A percentile compares a stretch with the other conserved stretches of the same genome.
Conservation (phyloP, 2,113 vertebrate genomes). For the Myanophis thanlyinensis region DNA sequence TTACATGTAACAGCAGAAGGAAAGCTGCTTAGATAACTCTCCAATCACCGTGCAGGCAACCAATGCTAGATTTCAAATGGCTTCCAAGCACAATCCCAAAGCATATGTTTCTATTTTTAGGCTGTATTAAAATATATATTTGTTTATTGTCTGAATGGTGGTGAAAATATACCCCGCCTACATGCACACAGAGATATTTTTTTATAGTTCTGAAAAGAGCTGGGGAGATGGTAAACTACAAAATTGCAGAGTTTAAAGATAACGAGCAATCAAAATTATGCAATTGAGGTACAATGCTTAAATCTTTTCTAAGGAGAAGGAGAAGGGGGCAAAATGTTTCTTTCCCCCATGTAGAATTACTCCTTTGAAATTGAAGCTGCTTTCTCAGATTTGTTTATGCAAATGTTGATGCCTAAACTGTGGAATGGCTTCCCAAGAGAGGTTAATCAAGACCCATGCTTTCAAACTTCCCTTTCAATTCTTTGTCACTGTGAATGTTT, state of each 20-base stretch:
- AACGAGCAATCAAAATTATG: fast-evolving
- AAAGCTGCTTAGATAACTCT: conserved; percentile 31
- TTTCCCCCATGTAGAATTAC: neutral
- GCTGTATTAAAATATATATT: conserved; percentile 9
- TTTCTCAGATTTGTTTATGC: neutral
- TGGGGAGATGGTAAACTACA: neutral
- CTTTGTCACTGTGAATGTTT: neutral
- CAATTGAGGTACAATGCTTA: neutral
- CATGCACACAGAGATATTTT: neutral
- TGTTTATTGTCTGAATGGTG: conserved; percentile 31
- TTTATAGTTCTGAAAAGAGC: neutral
- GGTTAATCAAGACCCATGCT: neutral
- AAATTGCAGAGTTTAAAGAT: neutral
- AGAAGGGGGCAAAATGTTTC: neutral
- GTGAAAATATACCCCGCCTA: neutral
- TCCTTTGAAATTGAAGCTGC: neutral
- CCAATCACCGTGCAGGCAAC: neutral
- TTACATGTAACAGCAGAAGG: conserved; percentile 29
- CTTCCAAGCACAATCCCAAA: neutral
- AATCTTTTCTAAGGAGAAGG: neutral
- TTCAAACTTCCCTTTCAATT: neutral
- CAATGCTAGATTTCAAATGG: neutral
- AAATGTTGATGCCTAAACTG: neutral
- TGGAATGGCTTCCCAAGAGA: neutral
- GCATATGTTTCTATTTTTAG: neutral